Conservation (phyloP, 2,888 invertebrate genomes). For the Nomada flava region DNA sequence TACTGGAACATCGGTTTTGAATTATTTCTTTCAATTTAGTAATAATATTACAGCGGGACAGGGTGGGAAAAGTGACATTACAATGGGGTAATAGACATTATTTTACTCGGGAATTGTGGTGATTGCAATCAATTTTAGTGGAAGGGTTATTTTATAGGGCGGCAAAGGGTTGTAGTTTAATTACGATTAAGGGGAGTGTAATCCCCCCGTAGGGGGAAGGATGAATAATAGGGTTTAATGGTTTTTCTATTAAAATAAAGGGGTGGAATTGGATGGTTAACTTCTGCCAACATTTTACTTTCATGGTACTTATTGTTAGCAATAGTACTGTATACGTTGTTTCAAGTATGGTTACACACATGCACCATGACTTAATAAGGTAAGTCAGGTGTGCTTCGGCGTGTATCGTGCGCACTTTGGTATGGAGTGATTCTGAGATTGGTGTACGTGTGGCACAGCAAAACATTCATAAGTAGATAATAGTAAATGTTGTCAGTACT, state of each 20-base stretch:
- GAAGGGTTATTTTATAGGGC: too few species aligned
- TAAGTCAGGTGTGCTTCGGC: constrained; percentile 23
- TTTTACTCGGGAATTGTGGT: too few species aligned
- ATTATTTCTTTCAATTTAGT: neutral
- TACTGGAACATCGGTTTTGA: neutral
- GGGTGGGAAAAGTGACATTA: too few species aligned
- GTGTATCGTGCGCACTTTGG: constrained; percentile 20
- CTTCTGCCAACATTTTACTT: constrained; percentile 34
- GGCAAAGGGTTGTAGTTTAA: too few species aligned
- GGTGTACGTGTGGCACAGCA: constrained; percentile 63
- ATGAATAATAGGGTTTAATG: neutral
- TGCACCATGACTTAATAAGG: constrained; percentile 7
- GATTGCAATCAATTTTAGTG: too few species aligned
- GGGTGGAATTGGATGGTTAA: neutral
- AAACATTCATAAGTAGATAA: constrained; percentile 39
- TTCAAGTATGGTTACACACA: neutral
- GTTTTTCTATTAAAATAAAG: neutral
- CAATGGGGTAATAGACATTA: too few species aligned
- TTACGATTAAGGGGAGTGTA: too few species aligned
- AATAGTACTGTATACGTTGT: neutral
- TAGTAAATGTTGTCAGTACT: constrained; percentile 52
- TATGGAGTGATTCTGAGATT: neutral
- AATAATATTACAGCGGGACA: too few species aligned
- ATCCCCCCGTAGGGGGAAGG: neutral
- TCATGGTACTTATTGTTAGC: neutral